Conservation (phyloP, 2,797 vertebrate genomes). For the Enteromius argenteus region DNA sequence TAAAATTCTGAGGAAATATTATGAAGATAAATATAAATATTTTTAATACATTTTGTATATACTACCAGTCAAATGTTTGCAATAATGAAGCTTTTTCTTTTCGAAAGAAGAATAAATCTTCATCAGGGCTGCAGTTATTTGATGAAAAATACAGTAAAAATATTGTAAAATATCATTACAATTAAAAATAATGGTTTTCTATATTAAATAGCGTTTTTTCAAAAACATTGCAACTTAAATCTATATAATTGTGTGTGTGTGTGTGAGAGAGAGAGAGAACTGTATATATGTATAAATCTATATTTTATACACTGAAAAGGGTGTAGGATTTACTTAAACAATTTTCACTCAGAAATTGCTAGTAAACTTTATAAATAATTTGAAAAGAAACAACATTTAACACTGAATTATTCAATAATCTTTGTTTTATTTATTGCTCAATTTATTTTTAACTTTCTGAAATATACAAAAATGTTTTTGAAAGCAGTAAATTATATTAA, state of each 20-base stretch:
- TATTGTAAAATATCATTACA: not conserved
- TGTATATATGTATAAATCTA: too few relatives aligned
- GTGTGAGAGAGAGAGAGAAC: too few relatives aligned
- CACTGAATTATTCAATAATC: not conserved
- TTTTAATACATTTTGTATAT: not conserved
- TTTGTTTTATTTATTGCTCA: not conserved
- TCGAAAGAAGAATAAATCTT: not conserved
- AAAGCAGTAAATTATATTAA: too few relatives aligned
- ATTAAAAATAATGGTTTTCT: not conserved
- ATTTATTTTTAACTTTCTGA: too few relatives aligned
- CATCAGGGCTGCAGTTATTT: not conserved
- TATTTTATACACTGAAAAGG: not conserved
- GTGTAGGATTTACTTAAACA: not conserved
- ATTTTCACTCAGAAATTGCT: not conserved
- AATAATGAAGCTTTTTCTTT: not conserved
- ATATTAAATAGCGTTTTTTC: too few relatives aligned
- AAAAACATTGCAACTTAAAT: too few relatives aligned
- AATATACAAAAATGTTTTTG: too few relatives aligned
- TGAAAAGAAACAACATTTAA: not conserved
- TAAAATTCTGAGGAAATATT: not conserved
- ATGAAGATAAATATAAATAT: not conserved
- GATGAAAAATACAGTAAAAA: not conserved
- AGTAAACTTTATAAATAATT: not conserved
- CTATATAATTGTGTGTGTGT: too few relatives aligned
- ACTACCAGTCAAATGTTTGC: not conserved